Evolutionary conservation across 2,113 vertebrate genomes (phyloP).

Genomic region (Riparia riparia): DNA sequence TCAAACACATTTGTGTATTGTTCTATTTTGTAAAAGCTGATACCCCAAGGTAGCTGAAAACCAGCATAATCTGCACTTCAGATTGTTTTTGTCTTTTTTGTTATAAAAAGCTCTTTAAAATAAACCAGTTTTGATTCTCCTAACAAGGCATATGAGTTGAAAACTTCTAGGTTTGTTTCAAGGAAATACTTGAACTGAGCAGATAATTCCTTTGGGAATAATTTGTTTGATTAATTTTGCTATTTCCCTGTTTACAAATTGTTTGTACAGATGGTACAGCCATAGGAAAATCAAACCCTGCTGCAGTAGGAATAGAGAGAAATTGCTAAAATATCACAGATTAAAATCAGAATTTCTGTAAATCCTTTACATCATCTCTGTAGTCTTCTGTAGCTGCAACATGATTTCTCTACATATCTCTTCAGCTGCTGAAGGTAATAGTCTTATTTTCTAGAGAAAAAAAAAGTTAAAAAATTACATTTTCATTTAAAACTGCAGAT

Average conservation of each 20-base stretch:
- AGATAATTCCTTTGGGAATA: slow-evolving; percentile 46
- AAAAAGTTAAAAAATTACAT: too few relatives aligned
- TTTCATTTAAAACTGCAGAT: background rate
- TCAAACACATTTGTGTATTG: background rate
- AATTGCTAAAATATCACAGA: background rate
- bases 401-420: background rate
- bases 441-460: background rate
- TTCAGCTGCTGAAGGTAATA: background rate
- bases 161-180: slow-evolving; percentile 14
- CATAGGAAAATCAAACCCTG: background rate
- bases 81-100: background rate
- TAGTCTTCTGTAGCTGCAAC: background rate
- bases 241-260: slow-evolving; percentile 19
- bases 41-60: background rate
- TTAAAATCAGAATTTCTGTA: background rate
- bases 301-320: background rate
- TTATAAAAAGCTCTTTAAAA: background rate
- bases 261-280: background rate
- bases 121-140: background rate
- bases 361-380: background rate
- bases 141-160: background rate
- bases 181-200: slow-evolving; percentile 1
- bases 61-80: background rate
- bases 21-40: background rate
- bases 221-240: slow-evolving; percentile 45